Percentiles rank a stretch among this genome's conserved stretches.
These are phyloP conservation scores for Carassius auratus DNA, from an alignment of 2,113 vertebrate species.

Conservation along the genomic window DNA sequence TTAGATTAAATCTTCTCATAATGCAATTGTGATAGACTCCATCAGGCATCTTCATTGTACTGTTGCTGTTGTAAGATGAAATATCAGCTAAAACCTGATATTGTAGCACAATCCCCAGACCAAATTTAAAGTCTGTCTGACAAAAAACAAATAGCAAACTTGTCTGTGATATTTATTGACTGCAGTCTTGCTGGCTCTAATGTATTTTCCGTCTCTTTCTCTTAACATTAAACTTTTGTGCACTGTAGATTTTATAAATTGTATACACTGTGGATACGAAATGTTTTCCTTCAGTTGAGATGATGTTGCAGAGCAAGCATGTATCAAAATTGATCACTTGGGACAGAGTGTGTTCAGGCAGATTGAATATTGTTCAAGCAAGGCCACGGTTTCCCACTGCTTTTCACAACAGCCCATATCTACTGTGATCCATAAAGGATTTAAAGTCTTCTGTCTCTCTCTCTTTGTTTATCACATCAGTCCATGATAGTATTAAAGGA, in stretches of 20 bases:
- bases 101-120: conserved; percentile 16
- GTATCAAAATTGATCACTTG: conserved; percentile 27
- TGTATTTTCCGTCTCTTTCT: not conserved
- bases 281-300: conserved; percentile 17
- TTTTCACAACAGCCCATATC: not conserved
- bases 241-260: conserved; percentile 23
- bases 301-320: conserved; percentile 14
- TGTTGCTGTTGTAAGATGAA: not conserved
- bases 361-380: not conserved
- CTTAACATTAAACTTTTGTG: conserved; percentile 22
- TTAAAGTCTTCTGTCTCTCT: not conserved
- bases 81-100: conserved; percentile 12
- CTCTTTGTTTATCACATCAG: not conserved
- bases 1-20: conserved; percentile 14
- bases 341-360: conserved; percentile 10
- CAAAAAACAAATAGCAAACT: not conserved
- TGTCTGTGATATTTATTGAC: conserved; percentile 20
- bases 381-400: not conserved
- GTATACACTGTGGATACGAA: not conserved
- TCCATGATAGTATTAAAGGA: not conserved
- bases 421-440: conserved; percentile 10
- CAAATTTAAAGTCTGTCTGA: conserved; percentile 8
- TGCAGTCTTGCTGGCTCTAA: not conserved
- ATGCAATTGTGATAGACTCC: conserved; percentile 17
- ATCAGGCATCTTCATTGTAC: not conserved